phyloP scores from a whole-genome alignment of 2,888 invertebrate species.

The Loripinus fragilis region DNA sequence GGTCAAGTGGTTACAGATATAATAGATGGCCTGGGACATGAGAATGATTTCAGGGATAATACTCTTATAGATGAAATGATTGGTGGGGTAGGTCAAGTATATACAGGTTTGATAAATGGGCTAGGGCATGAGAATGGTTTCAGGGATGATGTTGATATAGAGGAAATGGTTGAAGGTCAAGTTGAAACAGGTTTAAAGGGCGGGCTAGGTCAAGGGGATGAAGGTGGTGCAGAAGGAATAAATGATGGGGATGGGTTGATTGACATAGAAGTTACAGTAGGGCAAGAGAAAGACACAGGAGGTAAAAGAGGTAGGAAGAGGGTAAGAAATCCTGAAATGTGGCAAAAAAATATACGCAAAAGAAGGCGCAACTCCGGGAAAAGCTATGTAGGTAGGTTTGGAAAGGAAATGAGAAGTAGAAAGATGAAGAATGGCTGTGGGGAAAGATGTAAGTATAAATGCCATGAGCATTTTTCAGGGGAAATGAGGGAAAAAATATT shows the following conservation, averaged over 20 bases:
- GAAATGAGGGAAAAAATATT: conserved; percentile 4
- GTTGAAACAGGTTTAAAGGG: background rate
- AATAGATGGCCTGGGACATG: background rate
- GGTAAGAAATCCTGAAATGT: background rate
- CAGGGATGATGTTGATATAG: background rate
- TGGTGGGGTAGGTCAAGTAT: background rate
- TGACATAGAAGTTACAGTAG: background rate
- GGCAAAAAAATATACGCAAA: background rate
- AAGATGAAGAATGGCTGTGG: conserved; percentile 16
- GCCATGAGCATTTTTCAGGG: background rate
- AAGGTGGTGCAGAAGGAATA: background rate
- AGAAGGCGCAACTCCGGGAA: background rate
- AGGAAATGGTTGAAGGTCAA: background rate
- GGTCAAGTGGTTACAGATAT: background rate
- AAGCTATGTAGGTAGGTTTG: background rate
- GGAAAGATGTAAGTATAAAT: background rate
- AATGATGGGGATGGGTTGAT: background rate
- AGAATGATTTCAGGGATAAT: background rate
- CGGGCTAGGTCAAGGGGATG: background rate
- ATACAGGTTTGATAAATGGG: background rate
- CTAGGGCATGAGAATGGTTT: background rate
- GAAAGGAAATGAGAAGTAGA: background rate
- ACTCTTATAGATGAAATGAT: background rate
- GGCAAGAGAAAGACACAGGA: background rate
- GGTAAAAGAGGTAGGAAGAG: conserved; percentile 4